Conservation (phyloP, 2,797 vertebrate species). For the Martes flavigula region DNA sequence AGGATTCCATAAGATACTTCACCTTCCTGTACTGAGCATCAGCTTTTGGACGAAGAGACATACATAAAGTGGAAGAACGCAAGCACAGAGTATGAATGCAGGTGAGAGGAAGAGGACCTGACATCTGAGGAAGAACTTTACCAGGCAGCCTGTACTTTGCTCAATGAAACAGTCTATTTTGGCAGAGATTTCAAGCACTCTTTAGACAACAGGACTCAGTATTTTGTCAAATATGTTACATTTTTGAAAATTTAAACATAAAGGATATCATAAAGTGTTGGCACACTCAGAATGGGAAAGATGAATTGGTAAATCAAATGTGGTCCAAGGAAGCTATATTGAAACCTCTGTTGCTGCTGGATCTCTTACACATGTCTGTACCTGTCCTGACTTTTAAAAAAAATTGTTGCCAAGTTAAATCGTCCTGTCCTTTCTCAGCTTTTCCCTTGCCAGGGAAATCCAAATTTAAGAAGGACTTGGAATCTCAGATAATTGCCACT, state of each 20-base stretch:
- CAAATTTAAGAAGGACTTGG: neutral
- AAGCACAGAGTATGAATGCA: neutral
- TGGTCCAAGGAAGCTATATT: neutral
- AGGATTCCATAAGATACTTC: neutral
- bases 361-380: neutral
- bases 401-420: neutral
- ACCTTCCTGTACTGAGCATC: neutral
- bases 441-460: neutral
- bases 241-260: constrained; percentile 34
- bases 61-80: neutral
- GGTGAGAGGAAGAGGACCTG: neutral
- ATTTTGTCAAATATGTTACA: neutral
- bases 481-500: neutral
- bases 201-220: neutral
- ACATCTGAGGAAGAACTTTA: neutral
- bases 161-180: neutral
- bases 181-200: neutral
- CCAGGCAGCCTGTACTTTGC: neutral
- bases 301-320: neutral
- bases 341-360: neutral
- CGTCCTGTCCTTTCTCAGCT: neutral
- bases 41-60: neutral
- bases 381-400: neutral
- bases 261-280: neutral
- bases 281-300: neutral